Percentiles rank a stretch among this genome's conserved stretches.
phyloP scores from a whole-genome alignment of 2,888 invertebrate genomes.

The Diarsia brunnea region DNA sequence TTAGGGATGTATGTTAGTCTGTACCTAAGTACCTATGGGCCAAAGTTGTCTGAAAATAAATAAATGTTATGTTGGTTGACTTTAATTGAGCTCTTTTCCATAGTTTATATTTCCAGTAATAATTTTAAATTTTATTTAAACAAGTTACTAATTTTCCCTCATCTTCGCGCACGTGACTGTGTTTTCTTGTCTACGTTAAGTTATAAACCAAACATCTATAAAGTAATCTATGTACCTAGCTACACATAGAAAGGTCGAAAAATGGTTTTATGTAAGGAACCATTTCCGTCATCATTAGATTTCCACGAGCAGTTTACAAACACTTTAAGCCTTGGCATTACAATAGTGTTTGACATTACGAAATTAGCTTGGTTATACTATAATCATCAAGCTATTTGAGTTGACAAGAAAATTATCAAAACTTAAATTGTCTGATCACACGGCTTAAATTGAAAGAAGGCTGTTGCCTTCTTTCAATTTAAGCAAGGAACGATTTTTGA shows the following conservation, averaged over 20 bases:
- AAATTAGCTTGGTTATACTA: background rate
- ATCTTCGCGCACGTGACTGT: background rate
- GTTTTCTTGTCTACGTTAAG: background rate
- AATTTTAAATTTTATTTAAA: too few relatives aligned
- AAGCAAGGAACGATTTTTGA: background rate
- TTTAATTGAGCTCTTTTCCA: background rate
- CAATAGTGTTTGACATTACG: background rate
- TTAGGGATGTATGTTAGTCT: too few relatives aligned
- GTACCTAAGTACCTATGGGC: too few relatives aligned
- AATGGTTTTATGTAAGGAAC: background rate
- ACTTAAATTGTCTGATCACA: background rate
- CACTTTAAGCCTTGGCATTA: background rate
- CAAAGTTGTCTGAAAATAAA: too few relatives aligned
- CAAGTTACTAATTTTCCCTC: too few relatives aligned
- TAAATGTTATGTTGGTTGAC: too few relatives aligned
- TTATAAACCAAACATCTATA: background rate
- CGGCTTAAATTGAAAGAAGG: background rate
- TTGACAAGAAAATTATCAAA: background rate
- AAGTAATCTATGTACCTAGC: background rate
- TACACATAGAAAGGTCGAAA: background rate
- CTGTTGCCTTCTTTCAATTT: too few relatives aligned
- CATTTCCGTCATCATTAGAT: background rate
- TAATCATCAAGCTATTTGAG: background rate
- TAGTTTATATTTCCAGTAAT: too few relatives aligned
- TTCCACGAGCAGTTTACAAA: slow-evolving; percentile 1